A percentile compares a stretch with the other conserved stretches of the same genome.
Conservation (phyloP, 2,888 invertebrate species). For the Bimastos eiseni region DNA sequence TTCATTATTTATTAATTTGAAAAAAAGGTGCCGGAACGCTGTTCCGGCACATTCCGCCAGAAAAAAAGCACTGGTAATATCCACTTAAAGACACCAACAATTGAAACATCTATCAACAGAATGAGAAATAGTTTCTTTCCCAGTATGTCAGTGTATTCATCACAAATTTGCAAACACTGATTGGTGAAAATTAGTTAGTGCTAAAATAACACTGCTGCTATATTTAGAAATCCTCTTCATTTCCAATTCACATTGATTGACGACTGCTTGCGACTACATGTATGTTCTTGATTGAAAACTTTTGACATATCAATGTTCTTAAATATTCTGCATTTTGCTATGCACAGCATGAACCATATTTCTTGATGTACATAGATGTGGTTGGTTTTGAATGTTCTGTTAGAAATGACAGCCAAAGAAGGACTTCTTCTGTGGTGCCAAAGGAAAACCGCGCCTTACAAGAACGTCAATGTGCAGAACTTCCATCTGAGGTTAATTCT, state of each 20-base stretch:
- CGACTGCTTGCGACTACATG: not conserved
- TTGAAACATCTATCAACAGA: not conserved
- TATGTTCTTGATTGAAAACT: not conserved
- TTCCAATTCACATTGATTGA: not conserved
- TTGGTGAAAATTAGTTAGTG: not conserved
- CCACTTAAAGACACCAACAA: not conserved
- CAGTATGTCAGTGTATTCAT: not conserved
- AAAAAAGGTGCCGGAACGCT: no score
- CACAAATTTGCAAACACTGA: no score
- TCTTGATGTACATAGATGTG: not conserved
- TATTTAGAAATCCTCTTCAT: not conserved
- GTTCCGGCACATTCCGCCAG: no score
- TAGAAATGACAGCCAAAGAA: slow-evolving; percentile 89
- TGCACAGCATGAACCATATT: no score
- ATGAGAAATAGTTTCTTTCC: not conserved
- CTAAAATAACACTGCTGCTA: not conserved
- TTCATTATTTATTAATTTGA: no score
- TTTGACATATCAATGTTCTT: not conserved
- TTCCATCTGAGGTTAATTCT: slow-evolving; percentile 91
- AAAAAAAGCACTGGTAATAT: no score
- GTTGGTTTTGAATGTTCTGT: not conserved
- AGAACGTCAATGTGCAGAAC: slow-evolving; percentile 99
- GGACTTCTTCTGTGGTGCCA: slow-evolving; percentile 99
- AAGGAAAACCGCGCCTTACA: slow-evolving; percentile 99
- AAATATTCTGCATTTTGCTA: not conserved